Conservation (phyloP, 2,888 invertebrate genomes). For the Gisinianus flammeolus region DNA sequence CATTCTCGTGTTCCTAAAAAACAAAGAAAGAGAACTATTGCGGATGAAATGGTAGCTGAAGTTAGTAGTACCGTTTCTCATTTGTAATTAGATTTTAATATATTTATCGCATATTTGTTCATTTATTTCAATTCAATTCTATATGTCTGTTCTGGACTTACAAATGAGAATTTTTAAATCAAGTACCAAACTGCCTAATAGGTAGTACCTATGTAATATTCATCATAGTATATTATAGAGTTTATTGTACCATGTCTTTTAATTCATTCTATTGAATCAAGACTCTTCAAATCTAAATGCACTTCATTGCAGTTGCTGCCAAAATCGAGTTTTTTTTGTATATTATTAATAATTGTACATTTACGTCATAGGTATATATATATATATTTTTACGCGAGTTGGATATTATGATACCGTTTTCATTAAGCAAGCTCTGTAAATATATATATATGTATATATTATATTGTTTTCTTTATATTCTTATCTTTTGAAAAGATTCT, state of each 20-base stretch:
- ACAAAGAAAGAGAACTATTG: constrained; percentile 84
- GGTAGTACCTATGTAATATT: background rate
- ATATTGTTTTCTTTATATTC: no score
- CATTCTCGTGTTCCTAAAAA: constrained; percentile 80
- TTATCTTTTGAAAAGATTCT: no score
- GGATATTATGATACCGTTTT: no score
- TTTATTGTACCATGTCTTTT: background rate
- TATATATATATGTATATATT: no score
- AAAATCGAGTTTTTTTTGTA: background rate
- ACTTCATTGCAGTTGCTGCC: background rate
- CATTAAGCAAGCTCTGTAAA: no score
- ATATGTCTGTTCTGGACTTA: background rate
- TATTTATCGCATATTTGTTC: background rate
- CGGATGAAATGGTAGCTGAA: constrained; percentile 72
- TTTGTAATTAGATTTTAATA: background rate
- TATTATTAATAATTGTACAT: background rate
- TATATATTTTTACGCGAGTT: no score
- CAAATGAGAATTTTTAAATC: background rate
- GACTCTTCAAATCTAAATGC: no score
- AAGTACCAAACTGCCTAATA: background rate
- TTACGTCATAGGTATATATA: no score
- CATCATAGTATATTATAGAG: background rate
- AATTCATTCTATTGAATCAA: no score
- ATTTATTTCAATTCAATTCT: background rate
- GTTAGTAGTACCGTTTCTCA: constrained; percentile 26